Evolutionary conservation across 2,113 vertebrate species (phyloP), one percentile per base, ranked within the genome.

Genomic region (Rutilus rutilus): DNA sequence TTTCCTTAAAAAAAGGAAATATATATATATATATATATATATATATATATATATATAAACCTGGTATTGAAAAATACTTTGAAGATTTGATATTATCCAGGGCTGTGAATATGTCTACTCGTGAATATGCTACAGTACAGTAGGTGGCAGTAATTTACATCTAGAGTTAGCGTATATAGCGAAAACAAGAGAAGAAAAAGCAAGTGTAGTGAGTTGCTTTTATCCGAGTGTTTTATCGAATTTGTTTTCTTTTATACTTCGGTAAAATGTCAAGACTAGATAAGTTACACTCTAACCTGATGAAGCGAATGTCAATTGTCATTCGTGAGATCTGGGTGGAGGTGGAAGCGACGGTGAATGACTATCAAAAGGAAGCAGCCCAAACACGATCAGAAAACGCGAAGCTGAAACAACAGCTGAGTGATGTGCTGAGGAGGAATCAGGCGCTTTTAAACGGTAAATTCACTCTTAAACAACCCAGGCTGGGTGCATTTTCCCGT

Each of bases 241-340:
- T 82, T 67, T 67, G 62, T 82, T 25, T 15, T 52, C 3, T 6
- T 12, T 25, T 77, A 54, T 8, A 9, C 25, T 39, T 17, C 3
- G n/a, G 12, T 10, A 91, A 85, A 75, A 93, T 95, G 94, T 92
- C 91, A 78, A 94, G 92, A 73, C 85, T 94, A 11, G 92, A 93
- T 89, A 89, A 94, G 54, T 91, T 95, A 67, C 93, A 88, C 85
- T 89, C 91, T 10, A 92, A 91, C 88, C 88, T 95, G 79, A 92
- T 92, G 85, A 93, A 95, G 90, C 94, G 95, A 33, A 88, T 95
- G 75, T 82, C 91, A 45, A 93, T 50, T 67, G 90, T 93, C 88
- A 92, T 94, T 74, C 91, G 93, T 87, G 94, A 95, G 87, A 91
- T 95, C n/a, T 82, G 95, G 88, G 92, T 91, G 85, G 94, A 93